Conservation (phyloP, 2,113 vertebrate species). For the Chrysemys picta region DNA sequence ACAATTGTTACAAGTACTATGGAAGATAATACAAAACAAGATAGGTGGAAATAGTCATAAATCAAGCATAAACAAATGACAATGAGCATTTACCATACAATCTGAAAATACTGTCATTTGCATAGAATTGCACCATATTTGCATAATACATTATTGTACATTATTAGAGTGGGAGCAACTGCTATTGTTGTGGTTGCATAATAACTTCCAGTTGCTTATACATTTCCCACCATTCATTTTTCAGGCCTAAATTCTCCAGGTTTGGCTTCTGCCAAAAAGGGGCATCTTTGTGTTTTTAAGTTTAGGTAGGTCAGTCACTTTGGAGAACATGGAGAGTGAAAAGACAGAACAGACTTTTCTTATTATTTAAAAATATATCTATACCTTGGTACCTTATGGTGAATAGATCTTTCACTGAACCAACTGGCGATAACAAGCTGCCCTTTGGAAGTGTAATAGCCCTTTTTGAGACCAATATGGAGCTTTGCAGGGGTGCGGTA, state of each 20-base stretch:
- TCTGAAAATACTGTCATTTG: background rate
- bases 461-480: background rate
- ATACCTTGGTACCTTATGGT: background rate
- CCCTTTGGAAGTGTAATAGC: background rate
- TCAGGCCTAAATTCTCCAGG: background rate
- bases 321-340: background rate
- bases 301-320: background rate
- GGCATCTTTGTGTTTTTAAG: background rate
- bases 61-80: background rate
- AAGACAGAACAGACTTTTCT: background rate
- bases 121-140: background rate
- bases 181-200: background rate
- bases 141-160: background rate
- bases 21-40: background rate
- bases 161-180: background rate
- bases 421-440: slow-evolving; percentile 4
- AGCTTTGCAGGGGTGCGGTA: background rate
- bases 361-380: background rate
- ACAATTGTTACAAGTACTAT: background rate
- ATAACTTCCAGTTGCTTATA: background rate
- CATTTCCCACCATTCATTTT: background rate
- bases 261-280: background rate
- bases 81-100: background rate
- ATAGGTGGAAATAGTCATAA: background rate
- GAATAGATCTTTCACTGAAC: background rate